phyloP scores from a whole-genome alignment of 1,140 invertebrate species.

The Drosophila triauraria region DNA sequence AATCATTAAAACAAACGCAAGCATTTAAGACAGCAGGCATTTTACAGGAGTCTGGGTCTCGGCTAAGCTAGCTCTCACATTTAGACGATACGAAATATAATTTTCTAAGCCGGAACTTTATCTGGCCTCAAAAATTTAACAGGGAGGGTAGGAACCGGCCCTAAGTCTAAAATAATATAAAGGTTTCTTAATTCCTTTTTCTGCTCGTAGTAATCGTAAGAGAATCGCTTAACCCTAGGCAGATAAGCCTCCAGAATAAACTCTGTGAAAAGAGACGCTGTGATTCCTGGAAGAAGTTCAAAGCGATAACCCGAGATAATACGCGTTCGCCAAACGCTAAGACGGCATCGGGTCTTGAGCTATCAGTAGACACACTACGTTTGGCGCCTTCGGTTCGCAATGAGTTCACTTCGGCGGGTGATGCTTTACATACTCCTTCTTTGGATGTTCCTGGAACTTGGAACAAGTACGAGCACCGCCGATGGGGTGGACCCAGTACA shows the following conservation, averaged over 20 bases:
- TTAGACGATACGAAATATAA: no score
- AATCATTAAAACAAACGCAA: no score
- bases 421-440: neutral
- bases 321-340: no score
- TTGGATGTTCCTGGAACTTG: neutral
- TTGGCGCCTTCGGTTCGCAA: neutral
- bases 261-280: neutral
- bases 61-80: no score
- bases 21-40: no score
- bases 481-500: constrained; percentile 14
- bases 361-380: constrained; percentile 1
- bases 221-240: neutral
- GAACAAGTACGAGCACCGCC: no score
- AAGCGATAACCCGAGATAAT: constrained; percentile 4
- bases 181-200: neutral
- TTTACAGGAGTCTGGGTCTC: no score
- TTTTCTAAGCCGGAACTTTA: no score
- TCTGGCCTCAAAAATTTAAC: no score
- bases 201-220: neutral
- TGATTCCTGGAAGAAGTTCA: constrained; percentile 2
- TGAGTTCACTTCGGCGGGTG: neutral
- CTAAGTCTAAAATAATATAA: no score
- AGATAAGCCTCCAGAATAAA: neutral
- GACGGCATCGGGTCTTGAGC: neutral
- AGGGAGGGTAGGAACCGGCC: no score